Evolutionary conservation across 2,797 vertebrate species (phyloP).

Genomic region (Pseudopleuronectes americanus): DNA sequence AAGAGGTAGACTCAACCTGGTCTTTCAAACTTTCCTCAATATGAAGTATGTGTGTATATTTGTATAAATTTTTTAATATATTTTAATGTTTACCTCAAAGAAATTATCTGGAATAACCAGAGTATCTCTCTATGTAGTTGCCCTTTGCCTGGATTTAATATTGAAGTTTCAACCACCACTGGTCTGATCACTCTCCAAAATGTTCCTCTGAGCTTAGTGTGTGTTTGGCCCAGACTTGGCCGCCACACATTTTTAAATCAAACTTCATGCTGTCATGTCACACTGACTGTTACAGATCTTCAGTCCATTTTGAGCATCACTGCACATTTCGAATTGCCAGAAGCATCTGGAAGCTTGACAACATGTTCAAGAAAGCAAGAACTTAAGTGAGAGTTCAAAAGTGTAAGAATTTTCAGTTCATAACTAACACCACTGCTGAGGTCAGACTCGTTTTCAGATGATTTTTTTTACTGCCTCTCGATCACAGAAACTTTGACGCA

Average conservation of each 20-base stretch:
- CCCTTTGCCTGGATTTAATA: too few relatives aligned
- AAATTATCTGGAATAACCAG: too few relatives aligned
- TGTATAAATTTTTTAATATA: too few relatives aligned
- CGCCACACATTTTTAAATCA: slow-evolving; percentile 16
- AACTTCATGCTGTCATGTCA: neutral
- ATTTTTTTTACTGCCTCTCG: neutral
- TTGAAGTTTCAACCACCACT: too few relatives aligned
- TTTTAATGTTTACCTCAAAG: too few relatives aligned
- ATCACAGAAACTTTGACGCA: neutral
- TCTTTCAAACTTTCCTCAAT: too few relatives aligned
- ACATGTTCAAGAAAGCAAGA: neutral
- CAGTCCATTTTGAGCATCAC: neutral
- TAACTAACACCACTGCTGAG: neutral
- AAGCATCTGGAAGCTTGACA: neutral
- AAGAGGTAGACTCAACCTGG: too few relatives aligned
- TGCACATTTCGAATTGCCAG: neutral
- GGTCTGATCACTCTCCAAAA: slow-evolving; percentile 31
- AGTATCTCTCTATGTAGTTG: too few relatives aligned
- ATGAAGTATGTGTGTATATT: too few relatives aligned
- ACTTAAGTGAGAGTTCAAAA: neutral
- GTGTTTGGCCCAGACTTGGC: slow-evolving; percentile 30
- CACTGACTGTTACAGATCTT: slow-evolving; percentile 8
- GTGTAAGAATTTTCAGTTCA: neutral
- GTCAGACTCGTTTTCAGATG: neutral
- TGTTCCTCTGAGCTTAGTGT: slow-evolving; percentile 10